Conservation (phyloP, 1,140 invertebrate species). For the Coboldia fuscipes region DNA sequence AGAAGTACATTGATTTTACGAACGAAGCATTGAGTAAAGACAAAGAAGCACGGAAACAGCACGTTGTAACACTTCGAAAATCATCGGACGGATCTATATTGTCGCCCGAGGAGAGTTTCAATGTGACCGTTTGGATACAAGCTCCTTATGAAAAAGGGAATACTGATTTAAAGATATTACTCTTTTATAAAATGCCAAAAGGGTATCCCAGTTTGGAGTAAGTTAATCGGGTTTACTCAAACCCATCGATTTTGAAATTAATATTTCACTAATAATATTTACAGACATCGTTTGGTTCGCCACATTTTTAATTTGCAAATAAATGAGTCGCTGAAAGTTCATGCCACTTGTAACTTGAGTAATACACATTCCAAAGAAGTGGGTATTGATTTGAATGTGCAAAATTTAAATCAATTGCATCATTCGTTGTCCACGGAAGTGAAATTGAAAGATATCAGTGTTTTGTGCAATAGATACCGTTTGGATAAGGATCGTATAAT, state of each 20-base stretch:
- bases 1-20: conserved; percentile 16
- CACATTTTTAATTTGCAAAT: conserved; percentile 45
- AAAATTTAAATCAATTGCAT: conserved; percentile 42
- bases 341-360: conserved; percentile 25
- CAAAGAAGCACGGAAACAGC: conserved; percentile 24
- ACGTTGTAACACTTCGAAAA: conserved; percentile 26
- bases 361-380: conserved; percentile 26
- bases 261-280: conserved; percentile 7
- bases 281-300: conserved; percentile 39
- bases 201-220: conserved; percentile 22
- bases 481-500: conserved; percentile 11
- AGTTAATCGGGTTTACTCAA: conserved; percentile 7
- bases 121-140: conserved; percentile 39
- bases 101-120: conserved; percentile 29
- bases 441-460: conserved; percentile 11
- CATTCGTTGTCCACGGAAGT: conserved; percentile 33
- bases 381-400: conserved; percentile 34
- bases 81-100: conserved; percentile 19
- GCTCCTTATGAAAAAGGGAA: conserved; percentile 38
- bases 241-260: conserved; percentile 3
- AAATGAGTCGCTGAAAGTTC: conserved; percentile 39
- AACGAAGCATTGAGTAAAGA: conserved; percentile 21
- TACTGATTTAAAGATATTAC: conserved; percentile 40
- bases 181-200: conserved; percentile 44
- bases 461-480: conserved; percentile 14